These are phyloP conservation scores for Beroe ovata DNA, from an alignment of 37 sponge, comb jelly and placozoan genomes.

Conservation along the genomic window DNA sequence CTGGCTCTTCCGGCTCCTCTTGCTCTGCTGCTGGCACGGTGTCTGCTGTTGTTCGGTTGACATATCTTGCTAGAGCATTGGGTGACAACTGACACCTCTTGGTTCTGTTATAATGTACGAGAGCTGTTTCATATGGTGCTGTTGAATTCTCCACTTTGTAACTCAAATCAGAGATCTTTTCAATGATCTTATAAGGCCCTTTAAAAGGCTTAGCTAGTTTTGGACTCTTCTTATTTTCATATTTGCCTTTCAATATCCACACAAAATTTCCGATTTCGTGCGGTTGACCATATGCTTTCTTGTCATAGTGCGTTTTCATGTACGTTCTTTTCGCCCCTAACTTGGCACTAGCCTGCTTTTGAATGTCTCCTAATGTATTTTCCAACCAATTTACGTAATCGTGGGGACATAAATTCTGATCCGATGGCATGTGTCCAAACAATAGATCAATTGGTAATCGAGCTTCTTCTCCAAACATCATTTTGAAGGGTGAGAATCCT, in stretches of 20 bases:
- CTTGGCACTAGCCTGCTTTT: background rate
- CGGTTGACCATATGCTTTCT: background rate
- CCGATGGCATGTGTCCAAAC: conserved; percentile 16
- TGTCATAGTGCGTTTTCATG: too few species aligned
- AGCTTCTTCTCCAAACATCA: conserved; percentile 64
- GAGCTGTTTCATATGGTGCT: background rate
- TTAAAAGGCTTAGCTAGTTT: background rate
- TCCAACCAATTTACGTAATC: background rate
- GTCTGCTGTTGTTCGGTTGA: too few species aligned
- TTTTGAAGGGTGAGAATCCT: conserved; percentile 47
- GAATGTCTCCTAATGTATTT: background rate
- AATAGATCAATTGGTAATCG: conserved; percentile 64
- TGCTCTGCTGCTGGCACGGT: too few species aligned
- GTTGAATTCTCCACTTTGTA: background rate
- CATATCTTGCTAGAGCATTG: too few species aligned
- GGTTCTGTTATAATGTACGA: background rate
- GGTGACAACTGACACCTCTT: background rate
- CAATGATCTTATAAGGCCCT: background rate
- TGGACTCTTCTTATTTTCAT: too few species aligned
- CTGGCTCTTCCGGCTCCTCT: too few species aligned
- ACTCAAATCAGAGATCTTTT: background rate
- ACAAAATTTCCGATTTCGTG: background rate
- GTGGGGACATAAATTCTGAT: background rate
- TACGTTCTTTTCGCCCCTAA: too few species aligned
- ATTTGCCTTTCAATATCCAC: background rate